Percentiles rank a stretch among this genome's conserved stretches.
Evolutionary conservation across 2,797 vertebrate species (phyloP).

Genomic region (Premnoplex brunnescens): DNA sequence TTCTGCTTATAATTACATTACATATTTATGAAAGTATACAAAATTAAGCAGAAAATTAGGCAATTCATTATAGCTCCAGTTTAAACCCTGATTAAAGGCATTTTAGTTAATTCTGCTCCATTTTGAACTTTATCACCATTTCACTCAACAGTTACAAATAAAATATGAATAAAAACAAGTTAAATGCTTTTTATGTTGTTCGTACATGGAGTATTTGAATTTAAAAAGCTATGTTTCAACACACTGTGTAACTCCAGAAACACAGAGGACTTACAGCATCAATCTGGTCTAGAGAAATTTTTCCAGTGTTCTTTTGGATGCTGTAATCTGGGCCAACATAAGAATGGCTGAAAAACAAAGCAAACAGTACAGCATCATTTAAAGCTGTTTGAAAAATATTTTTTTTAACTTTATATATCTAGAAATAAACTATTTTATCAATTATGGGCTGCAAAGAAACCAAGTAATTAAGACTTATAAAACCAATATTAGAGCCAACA

Average conservation of each 20-base stretch:
- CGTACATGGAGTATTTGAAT: neutral
- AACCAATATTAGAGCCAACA: neutral
- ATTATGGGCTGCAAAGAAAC: neutral
- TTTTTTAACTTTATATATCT: neutral
- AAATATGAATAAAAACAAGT: neutral
- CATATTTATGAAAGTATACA: neutral
- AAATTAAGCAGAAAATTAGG: neutral
- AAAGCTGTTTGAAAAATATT: neutral
- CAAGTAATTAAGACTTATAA: neutral
- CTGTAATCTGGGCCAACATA: conserved; percentile 97
- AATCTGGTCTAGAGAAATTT: conserved; percentile 94
- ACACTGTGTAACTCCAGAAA: neutral
- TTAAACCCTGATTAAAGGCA: neutral
- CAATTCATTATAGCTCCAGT: neutral
- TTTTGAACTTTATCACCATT: neutral
- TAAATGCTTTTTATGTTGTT: neutral
- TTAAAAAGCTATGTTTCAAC: neutral
- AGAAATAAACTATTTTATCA: neutral
- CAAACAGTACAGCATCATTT: neutral
- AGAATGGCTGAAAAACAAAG: conserved; percentile 84
- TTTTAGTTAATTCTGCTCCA: neutral
- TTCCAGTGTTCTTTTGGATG: conserved; percentile 87
- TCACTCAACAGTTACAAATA: neutral
- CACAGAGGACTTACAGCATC: conserved; percentile 85
- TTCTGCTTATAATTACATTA: neutral